A percentile compares a stretch with the other conserved stretches of the same genome.
These are phyloP conservation scores for Microcebus lehilahytsara DNA, from an alignment of 2,113 vertebrate genomes.

Conservation along the genomic window DNA sequence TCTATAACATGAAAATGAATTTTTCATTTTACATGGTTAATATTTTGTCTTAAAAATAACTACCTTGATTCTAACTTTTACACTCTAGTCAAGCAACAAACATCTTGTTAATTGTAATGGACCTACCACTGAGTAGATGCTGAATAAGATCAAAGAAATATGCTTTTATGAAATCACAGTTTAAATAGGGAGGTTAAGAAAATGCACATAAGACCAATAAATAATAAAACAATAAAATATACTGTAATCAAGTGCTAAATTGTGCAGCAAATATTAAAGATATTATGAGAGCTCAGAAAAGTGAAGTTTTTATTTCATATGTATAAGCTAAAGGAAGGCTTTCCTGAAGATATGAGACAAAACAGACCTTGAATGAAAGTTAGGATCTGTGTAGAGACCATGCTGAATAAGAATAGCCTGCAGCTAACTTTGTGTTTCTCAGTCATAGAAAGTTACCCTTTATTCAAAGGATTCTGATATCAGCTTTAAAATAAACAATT, in stretches of 20 bases:
- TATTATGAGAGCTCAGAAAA: neutral
- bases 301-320: neutral
- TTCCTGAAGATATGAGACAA: neutral
- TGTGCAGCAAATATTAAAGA: neutral
- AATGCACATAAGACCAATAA: neutral
- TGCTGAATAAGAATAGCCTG: neutral
- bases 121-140: neutral
- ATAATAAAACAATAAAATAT: neutral
- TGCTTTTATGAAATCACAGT: neutral
- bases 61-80: neutral
- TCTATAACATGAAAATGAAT: neutral
- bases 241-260: neutral
- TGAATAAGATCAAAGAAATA: neutral
- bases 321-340: neutral
- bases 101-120: neutral
- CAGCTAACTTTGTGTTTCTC: neutral
- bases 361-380: neutral
- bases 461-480: neutral
- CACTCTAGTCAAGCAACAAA: neutral
- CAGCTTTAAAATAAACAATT: neutral
- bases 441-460: neutral
- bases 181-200: neutral
- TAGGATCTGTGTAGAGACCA: neutral
- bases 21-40: neutral
- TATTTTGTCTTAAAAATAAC: constrained; percentile 7